These are phyloP conservation scores for Dendrocincla fuliginosa DNA, from an alignment of 2,797 vertebrate species.

Conservation along the genomic window DNA sequence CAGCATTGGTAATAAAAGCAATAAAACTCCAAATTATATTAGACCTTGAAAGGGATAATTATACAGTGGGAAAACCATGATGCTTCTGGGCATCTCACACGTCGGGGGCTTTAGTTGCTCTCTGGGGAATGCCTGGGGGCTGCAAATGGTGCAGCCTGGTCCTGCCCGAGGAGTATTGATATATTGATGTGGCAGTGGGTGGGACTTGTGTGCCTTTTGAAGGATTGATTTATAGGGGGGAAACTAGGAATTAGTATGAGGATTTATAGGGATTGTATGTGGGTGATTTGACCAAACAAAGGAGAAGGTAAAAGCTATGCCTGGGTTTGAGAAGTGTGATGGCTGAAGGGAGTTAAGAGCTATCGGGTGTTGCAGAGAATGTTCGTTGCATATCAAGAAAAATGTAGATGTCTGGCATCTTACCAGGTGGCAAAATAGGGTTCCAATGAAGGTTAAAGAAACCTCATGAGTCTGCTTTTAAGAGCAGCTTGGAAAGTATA, in stretches of 20 bases:
- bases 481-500: background rate
- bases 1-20: background rate
- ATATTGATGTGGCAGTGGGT: background rate
- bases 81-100: background rate
- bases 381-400: background rate
- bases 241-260: background rate
- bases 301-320: background rate
- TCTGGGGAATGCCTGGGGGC: background rate
- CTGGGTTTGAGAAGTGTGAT: background rate
- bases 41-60: background rate
- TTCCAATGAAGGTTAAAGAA: background rate
- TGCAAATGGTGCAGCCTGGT: rapidly evolving
- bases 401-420: background rate
- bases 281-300: background rate
- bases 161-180: background rate
- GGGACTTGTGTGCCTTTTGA: background rate
- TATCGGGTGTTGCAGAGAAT: background rate
- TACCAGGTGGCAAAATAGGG: background rate
- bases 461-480: background rate
- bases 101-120: rapidly evolving
- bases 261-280: background rate
- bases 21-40: background rate
- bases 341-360: background rate
- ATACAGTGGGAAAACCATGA: background rate
- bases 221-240: background rate